Base-by-base conservation (phyloP, 2,797 vertebrate genomes). In the Clamator glandarius region DNA sequence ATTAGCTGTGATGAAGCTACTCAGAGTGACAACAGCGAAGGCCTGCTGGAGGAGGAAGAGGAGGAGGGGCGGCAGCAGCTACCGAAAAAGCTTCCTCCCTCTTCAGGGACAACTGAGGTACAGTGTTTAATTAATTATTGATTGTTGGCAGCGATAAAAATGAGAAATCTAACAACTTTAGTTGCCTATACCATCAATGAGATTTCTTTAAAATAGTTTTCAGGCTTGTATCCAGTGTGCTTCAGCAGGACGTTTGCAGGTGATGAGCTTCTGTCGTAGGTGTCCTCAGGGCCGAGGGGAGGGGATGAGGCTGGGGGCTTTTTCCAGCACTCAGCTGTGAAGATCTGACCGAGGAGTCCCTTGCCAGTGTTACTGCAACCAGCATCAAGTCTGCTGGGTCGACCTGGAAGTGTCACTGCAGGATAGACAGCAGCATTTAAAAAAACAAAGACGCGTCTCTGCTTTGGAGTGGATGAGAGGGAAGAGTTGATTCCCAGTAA, bases 1-100 rank as follows among this genome's bases (percentile, higher is more conserved):
- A 23, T 98, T 72, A 98, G 99, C 97, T 98, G 98, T 39, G 99
- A 99, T 19, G 99, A 99, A 69, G 96, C 97, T 15, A 96, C 95
- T 8, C 97, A 98, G 95, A 98, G 98, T 58, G 99, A 99, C 96
- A 97, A 98, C 93, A 98, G 98, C 0, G 98, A 99, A 89, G 98
- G 98, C 74, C 95, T 98, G 78, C 95, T 98, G 5, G 99, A 99
- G 93, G 97, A 97, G 21, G 98, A 99, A 24, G 93, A 94, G 80
- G 80, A 95, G 3, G 98, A 98, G 69, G 98, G 98, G 84, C 98
- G 98, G n/a, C 98, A 99, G 86, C 98, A 97, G 63, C 96, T 96
- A 31, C 97, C 90, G 0, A 97, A 96, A 52, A 97, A 97, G 57
- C 97, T 95, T 17, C 90, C 96, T 58, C 96, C 98, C 50, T 90